A percentile compares a stretch with the other conserved stretches of the same genome.
Conservation (phyloP, 2,888 invertebrate species). For the Andrena bicolor region DNA sequence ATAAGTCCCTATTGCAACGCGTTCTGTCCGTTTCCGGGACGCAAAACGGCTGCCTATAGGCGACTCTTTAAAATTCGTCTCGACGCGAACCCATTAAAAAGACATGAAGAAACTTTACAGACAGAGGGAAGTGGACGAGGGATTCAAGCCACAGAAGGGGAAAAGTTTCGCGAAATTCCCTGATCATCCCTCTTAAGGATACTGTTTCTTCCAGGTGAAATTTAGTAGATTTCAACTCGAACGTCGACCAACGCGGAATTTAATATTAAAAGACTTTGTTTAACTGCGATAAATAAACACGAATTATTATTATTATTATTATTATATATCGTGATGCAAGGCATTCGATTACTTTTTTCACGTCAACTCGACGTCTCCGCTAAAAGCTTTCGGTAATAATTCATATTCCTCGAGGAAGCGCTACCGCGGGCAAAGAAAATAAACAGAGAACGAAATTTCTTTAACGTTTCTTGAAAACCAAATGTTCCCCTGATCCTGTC, state of each 20-base stretch:
- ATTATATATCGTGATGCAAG: conserved; percentile 5
- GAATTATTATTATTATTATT: too few relatives aligned
- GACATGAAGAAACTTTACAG: conserved; percentile 56
- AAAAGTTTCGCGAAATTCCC: conserved; percentile 20
- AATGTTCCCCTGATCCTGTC: too few relatives aligned
- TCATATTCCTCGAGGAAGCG: neutral
- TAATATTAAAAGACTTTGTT: neutral
- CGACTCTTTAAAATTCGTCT: conserved; percentile 32
- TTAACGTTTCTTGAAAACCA: neutral
- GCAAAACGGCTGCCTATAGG: neutral
- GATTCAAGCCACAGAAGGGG: neutral
- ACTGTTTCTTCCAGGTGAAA: neutral
- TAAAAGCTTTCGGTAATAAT: conserved; percentile 45
- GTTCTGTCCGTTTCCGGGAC: conserved; percentile 11
- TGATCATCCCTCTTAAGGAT: conserved; percentile 7
- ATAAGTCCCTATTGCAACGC: neutral
- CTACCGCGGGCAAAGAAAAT: too few relatives aligned
- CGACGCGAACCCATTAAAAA: conserved; percentile 18
- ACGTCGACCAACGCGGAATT: neutral
- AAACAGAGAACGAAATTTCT: neutral
- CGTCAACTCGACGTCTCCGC: neutral
- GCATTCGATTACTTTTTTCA: neutral
- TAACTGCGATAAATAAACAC: too few relatives aligned
- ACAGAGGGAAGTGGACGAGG: conserved; percentile 7
- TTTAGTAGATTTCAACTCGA: neutral